A percentile compares a stretch with the other conserved stretches of the same genome.
Conservation (phyloP, 2,797 vertebrate genomes). For the Pseudotriccus pelzelni region DNA sequence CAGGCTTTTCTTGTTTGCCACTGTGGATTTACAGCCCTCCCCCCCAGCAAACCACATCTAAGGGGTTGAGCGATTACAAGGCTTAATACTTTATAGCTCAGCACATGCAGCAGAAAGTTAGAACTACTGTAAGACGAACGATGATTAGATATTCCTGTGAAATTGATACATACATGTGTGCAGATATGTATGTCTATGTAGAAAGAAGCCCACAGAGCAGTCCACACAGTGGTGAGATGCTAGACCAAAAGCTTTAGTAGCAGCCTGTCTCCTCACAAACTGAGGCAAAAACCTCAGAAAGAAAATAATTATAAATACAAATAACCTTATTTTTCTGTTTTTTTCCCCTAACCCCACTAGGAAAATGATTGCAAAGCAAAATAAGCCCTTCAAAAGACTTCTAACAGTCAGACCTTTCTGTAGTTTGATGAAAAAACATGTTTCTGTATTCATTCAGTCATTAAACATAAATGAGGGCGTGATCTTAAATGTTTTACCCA, state of each 20-base stretch:
- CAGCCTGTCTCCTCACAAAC: not conserved
- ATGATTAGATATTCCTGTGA: slow-evolving; percentile 25
- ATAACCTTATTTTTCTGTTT: not conserved
- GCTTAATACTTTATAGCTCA: slow-evolving; percentile 83
- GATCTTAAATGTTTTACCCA: not conserved
- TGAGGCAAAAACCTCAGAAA: not conserved
- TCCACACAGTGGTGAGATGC: not conserved
- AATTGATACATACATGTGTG: not conserved
- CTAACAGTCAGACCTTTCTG: not conserved
- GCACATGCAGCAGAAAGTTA: slow-evolving; percentile 53
- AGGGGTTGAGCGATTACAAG: slow-evolving; percentile 88
- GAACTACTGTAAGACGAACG: slow-evolving; percentile 36
- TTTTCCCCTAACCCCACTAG: not conserved
- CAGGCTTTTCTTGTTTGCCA: slow-evolving; percentile 84
- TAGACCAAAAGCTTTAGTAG: not conserved
- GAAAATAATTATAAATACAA: not conserved
- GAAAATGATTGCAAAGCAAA: not conserved
- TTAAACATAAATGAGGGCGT: not conserved
- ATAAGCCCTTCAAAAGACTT: not conserved
- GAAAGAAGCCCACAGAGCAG: not conserved
- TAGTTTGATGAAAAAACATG: not conserved
- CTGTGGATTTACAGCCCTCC: slow-evolving; percentile 84
- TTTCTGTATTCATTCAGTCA: not conserved
- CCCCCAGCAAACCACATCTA: slow-evolving; percentile 88
- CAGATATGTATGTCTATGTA: not conserved